Conservation (phyloP, 2,888 invertebrate genomes). For the Bellardia pandia region DNA sequence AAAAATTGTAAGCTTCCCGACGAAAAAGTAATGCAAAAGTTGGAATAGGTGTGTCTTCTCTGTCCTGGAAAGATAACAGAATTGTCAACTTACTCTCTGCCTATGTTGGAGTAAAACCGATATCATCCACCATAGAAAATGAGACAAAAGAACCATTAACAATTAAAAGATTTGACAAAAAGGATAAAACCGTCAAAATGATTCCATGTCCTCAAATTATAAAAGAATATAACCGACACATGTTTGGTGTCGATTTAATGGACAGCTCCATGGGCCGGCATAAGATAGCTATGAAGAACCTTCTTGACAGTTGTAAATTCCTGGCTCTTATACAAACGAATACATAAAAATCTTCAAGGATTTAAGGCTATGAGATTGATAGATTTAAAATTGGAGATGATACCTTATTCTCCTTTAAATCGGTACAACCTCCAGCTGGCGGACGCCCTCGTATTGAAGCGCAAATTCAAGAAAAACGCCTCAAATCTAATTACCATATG, state of each 20-base stretch:
- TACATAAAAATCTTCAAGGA: neutral
- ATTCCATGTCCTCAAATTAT: too few relatives aligned
- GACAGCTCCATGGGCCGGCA: neutral
- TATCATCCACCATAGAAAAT: constrained; percentile 8
- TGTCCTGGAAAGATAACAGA: constrained; percentile 65
- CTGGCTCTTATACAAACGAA: constrained; percentile 1
- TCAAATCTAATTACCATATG: neutral
- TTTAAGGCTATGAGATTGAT: neutral
- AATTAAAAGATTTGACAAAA: constrained; percentile 43
- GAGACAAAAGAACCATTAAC: neutral
- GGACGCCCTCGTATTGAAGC: too few relatives aligned
- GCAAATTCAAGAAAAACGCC: too few relatives aligned
- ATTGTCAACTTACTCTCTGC: constrained; percentile 58
- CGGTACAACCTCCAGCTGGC: too few relatives aligned
- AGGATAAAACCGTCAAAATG: too few relatives aligned
- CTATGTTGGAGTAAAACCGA: constrained; percentile 24
- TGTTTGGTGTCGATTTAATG: neutral
- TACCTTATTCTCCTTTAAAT: too few relatives aligned
- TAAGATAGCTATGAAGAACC: neutral
- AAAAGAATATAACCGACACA: neutral
- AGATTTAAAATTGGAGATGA: neutral
- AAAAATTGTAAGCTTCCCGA: constrained; percentile 23
- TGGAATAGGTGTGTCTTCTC: constrained; percentile 43
- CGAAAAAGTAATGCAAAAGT: constrained; percentile 17
- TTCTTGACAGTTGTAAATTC: neutral